Evolutionary conservation across 2,797 vertebrate genomes (phyloP), one percentile per base, ranked within the genome.

Genomic region (Podargus strigoides): DNA sequence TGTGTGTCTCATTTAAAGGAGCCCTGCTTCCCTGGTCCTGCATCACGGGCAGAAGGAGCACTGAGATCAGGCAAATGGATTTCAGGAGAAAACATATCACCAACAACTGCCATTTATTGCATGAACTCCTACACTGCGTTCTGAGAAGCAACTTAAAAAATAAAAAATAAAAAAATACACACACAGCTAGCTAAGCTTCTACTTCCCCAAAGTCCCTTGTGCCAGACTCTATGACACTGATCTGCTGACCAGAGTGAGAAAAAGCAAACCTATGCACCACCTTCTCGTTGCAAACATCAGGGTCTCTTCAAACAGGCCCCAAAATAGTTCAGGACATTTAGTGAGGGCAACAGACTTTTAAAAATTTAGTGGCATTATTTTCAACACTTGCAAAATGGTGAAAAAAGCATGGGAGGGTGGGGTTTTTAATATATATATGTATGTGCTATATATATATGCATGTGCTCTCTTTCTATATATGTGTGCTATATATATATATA

Each of bases 201-300:
- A 3, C 22, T 73, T 39, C 34, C 14, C n/a, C 44, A 7, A 37
- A 20, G 39, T 30, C 39, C 50, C 41, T 14, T 2, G 10, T 6
- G 1, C 9, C 39, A 32, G 67, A 9, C 42, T 18, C 58, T 22
- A n/a, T 10, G 24, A 22, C 19, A 7, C 50, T 3, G 28, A 62
- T 26, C 10, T n/a, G 68, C 49, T 62, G 32, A 4, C 26, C 34
- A 7, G 5, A 7, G 55, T 1, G 7, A 37, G 69, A 30, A 64
- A 58, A 44, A 16, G 6, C 30, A 42, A 37, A 27, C 2, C 1
- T 5, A 30, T 12, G 60, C 1, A 1, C 30, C 2, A 0, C n/a
- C 42, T 9, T 4, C 41, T 23, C 53, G 3, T n/a, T 10, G 5
- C 46, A 34, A 26, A 19, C 0, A 21, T 0, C 20, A 42, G 5